phyloP scores from a whole-genome alignment of 2,888 invertebrate genomes.

The Thymelicus acteon region DNA sequence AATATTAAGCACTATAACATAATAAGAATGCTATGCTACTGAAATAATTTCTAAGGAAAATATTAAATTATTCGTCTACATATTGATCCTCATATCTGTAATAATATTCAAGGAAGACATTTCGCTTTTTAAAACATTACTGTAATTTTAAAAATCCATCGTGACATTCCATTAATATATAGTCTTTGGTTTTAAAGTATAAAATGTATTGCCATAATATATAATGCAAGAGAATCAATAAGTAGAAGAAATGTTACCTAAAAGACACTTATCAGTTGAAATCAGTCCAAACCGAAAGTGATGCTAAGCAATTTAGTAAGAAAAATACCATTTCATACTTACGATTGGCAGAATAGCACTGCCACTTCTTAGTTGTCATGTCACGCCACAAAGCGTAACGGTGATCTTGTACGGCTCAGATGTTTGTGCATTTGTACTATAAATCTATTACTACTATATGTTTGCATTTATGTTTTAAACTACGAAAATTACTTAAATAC shows the following conservation, averaged over 20 bases:
- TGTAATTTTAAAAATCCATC: constrained; percentile 61
- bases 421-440: constrained; percentile 46
- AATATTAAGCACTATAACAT: constrained; percentile 76
- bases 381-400: neutral
- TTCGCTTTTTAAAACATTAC: constrained; percentile 49
- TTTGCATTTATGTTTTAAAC: constrained; percentile 15
- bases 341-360: constrained; percentile 31
- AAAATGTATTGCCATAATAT: constrained; percentile 65
- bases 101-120: constrained; percentile 66
- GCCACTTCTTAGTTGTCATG: constrained; percentile 24
- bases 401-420: constrained; percentile 27
- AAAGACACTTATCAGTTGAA: constrained; percentile 60
- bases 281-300: constrained; percentile 65
- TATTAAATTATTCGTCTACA: constrained; percentile 61
- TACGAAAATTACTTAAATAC: constrained; percentile 19
- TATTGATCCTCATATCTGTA: constrained; percentile 60
- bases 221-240: constrained; percentile 63
- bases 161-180: constrained; percentile 54
- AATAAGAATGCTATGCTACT: constrained; percentile 63
- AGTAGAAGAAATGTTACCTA: constrained; percentile 64
- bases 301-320: constrained; percentile 28
- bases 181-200: constrained; percentile 78
- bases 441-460: constrained; percentile 28
- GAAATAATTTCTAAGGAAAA: constrained; percentile 55
- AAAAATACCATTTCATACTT: constrained; percentile 42